Evolutionary conservation across 2,888 invertebrate genomes (phyloP), one percentile per base, ranked within the genome.

Genomic region (Siphonodentalium dalli): DNA sequence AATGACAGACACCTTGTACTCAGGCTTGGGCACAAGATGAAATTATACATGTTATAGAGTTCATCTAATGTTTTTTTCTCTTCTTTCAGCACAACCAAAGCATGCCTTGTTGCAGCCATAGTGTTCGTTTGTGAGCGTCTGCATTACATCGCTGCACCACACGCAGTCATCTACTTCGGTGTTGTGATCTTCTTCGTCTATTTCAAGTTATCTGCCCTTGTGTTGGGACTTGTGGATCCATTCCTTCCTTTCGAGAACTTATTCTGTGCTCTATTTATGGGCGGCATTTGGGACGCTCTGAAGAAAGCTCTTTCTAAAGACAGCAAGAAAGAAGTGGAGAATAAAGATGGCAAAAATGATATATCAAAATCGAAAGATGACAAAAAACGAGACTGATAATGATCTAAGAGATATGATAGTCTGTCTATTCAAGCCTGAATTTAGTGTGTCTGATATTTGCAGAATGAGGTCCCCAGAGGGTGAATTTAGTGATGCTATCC

Each of bases 241-340:
- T 98, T 99, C 84, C 89, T 94, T 74, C 99, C 99, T 13, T 95
- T 99, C 80, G 99, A 99, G 85, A 99, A 99, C 83, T 86, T 99
- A 52, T 90, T 93, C 85, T 98, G 96, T 81, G 95, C 97, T 21
- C 84, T 82, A 27, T 80, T 82, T 57, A 88, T 99, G 83, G 99
- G 99, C 34, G 99, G 99, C 48, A 91, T 99, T 80, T 97, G 96
- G 92, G 99, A 99, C 84, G 94, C 95, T 31, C 85, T 98, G 75
- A 91, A 92, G 60, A 90, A 91, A 81, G 88, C 95, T 58, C 87
- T 95, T 24, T 55, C 68, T 90, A 92, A 73, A 63, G 78, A 66
- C 51, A 63, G 63, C 44, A 73, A 66, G 61, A 68, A 67, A 27
- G 69, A 68, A 38, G 59, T 66, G 18, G 72, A 70, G 27, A 67